Evolutionary conservation across 2,888 invertebrate genomes (phyloP).

Genomic region (Horisme vitalbata): DNA sequence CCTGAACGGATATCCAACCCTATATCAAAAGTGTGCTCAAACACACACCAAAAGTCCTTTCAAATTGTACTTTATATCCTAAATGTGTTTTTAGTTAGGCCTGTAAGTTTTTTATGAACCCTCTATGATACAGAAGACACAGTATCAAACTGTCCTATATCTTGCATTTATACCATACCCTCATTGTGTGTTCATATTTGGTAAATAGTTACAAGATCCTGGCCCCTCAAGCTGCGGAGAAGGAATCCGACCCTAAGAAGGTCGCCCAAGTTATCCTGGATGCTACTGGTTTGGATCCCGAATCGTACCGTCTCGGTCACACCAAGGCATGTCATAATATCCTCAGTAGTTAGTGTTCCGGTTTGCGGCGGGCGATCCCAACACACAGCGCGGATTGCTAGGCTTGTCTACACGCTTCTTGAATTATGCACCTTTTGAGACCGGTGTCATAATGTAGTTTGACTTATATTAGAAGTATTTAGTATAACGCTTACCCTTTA

Average conservation of each 20-base stretch:
- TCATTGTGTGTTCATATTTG: constrained; percentile 74
- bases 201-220: constrained; percentile 98
- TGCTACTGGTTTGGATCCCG: constrained; percentile 91
- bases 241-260: constrained; percentile 90
- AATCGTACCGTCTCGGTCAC: constrained; percentile 98
- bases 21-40: constrained; percentile 8
- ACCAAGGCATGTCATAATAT: constrained; percentile 94
- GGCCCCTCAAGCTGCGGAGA: constrained; percentile 93
- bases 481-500: constrained; percentile 52
- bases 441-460: constrained; percentile 57
- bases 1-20: constrained; percentile 5
- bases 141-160: constrained; percentile 35
- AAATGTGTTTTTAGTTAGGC: constrained; percentile 16
- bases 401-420: constrained; percentile 53
- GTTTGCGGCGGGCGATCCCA: constrained; percentile 55
- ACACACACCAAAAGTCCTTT: not conserved
- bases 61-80: constrained; percentile 11
- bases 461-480: constrained; percentile 38
- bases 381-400: constrained; percentile 50
- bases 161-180: constrained; percentile 44
- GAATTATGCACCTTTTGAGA: constrained; percentile 59
- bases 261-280: constrained; percentile 92
- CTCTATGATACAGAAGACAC: constrained; percentile 35
- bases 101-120: constrained; percentile 9
- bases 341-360: constrained; percentile 59